Evolutionary conservation across 2,888 invertebrate species (phyloP), one percentile per base, ranked within the genome.

Genomic region (Trachelus stipa): DNA sequence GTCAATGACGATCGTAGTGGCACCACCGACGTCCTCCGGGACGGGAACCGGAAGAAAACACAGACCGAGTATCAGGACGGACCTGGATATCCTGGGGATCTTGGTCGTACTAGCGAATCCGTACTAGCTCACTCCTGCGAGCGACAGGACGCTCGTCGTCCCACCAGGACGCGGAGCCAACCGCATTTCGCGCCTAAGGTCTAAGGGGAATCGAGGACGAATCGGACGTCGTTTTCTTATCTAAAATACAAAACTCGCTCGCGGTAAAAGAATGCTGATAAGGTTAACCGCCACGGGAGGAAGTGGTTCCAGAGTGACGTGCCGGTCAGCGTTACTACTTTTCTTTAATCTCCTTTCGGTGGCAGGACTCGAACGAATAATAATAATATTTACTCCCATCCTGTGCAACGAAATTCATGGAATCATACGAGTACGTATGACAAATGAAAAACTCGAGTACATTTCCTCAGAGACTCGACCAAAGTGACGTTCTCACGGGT

Each of bases 1-100:
- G 9, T 56, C 2, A 56, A 9, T 9, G 56, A 56, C 56, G 56
- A 23, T 56, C 56, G 9, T 9, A 56, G 15, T 56, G 56, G 56
- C 56, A 56, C 56, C 56, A 23, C 56, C 56, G 56, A 23, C 56
- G 15, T 56, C 56, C 23, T 56, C 56, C 56, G 23, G 23, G 15
- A 56, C 56, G 56, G 56, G 23, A 56, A 78, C 77, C 76, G 73
- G 75, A 68, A 79, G 76, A 76, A 69, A 23, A 69, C n/a, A 34
- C 74, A 31, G 23, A n/a, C 34, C 3, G 76, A 74, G 76, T 40
- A 79, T 80, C 76, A 37, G 31, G 76, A 76, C 56, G 74, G 69
- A 79, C 78, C 75, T 69, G 73, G 69, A 56, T 56, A 56, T 56
- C 56, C 56, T 56, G 56, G 56, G 56, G 56, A 56, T 56, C 56